phyloP scores from a whole-genome alignment of 2,113 vertebrate species.

The Pseudorasbora parva region DNA sequence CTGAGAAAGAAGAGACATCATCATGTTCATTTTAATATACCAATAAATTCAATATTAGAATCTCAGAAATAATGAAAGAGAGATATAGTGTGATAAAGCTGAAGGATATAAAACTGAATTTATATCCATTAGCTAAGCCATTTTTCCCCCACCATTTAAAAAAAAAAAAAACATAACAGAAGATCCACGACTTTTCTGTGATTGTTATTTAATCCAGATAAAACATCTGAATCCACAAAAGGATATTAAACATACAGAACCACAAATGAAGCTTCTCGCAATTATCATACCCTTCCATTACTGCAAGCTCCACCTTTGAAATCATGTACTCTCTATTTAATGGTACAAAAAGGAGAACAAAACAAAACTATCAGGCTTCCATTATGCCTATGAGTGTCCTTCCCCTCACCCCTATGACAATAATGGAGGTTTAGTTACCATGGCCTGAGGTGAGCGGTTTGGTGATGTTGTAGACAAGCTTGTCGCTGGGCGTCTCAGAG shows the following conservation, averaged over 20 bases:
- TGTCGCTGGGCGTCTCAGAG: slow-evolving; percentile 80
- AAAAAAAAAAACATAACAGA: background rate
- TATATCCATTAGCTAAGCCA: background rate
- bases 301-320: slow-evolving; percentile 9
- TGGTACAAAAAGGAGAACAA: slow-evolving; percentile 36
- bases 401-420: slow-evolving; percentile 26
- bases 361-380: slow-evolving; percentile 23
- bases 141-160: background rate
- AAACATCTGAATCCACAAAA: background rate
- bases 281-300: background rate
- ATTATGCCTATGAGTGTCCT: slow-evolving; percentile 28
- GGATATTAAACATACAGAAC: background rate
- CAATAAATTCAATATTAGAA: background rate
- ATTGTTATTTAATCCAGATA: background rate
- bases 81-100: background rate
- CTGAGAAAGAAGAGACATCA: slow-evolving; percentile 66
- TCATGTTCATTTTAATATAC: background rate
- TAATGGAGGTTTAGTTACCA: slow-evolving; percentile 74
- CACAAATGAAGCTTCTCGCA: background rate
- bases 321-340: background rate
- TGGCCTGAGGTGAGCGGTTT: slow-evolving; percentile 83
- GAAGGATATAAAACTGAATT: background rate
- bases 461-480: slow-evolving; percentile 91
- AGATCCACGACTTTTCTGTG: background rate
- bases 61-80: background rate